A percentile compares a stretch with the other conserved stretches of the same genome.
These are phyloP conservation scores for Halictus ligatus DNA, from an alignment of 2,888 invertebrate species.

Conservation along the genomic window DNA sequence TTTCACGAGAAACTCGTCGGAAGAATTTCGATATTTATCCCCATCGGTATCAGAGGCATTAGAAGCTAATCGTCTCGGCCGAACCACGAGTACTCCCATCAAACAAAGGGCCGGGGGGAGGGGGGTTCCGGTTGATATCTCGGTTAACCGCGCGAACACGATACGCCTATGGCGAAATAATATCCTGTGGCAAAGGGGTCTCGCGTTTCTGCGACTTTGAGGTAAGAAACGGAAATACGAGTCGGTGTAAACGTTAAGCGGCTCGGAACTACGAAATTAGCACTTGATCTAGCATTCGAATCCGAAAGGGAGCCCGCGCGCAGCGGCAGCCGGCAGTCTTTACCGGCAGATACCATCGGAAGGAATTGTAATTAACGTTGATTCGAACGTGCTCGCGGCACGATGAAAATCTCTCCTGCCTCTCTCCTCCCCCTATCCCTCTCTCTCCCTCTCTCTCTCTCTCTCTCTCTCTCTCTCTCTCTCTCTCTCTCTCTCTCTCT, in stretches of 20 bases:
- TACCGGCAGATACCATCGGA: constrained; percentile 58
- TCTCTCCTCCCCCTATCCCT: background rate
- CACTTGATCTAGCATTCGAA: constrained; percentile 63
- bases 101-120: background rate
- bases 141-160: constrained; percentile 17
- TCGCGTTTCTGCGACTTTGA: constrained; percentile 46
- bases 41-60: background rate
- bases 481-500: background rate
- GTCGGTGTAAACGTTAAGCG: constrained; percentile 31
- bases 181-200: constrained; percentile 53
- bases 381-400: constrained; percentile 55
- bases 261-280: constrained; percentile 56
- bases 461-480: background rate
- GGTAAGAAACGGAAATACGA: constrained; percentile 61
- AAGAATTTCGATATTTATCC: background rate
- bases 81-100: background rate
- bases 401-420: constrained; percentile 50
- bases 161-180: constrained; percentile 52
- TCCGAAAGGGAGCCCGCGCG: constrained; percentile 39
- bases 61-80: background rate
- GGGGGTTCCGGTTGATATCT: background rate
- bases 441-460: fast-evolving
- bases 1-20: too few relatives aligned
- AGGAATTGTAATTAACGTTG: constrained; percentile 66
- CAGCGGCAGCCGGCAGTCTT: constrained; percentile 51